A percentile compares a stretch with the other conserved stretches of the same genome.
These are phyloP conservation scores for Propsilocerus akamusi DNA, from an alignment of 1,140 invertebrate species.

Conservation along the genomic window DNA sequence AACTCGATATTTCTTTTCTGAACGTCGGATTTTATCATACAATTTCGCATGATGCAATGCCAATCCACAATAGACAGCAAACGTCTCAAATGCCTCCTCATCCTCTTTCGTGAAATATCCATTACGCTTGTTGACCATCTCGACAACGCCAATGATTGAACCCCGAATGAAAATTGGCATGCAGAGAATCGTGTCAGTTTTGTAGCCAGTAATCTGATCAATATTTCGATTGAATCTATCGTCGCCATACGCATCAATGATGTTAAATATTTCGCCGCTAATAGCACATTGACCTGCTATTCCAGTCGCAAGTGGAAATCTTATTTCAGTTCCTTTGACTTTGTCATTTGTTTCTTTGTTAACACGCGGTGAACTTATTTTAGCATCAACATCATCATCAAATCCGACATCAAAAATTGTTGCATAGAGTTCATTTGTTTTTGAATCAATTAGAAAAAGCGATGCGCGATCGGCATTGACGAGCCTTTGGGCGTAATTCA, in stretches of 20 bases:
- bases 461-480: slow-evolving; percentile 67
- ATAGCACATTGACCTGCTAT: slow-evolving; percentile 50
- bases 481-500: slow-evolving; percentile 61
- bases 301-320: slow-evolving; percentile 33
- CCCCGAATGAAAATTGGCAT: slow-evolving; percentile 70
- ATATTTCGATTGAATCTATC: slow-evolving; percentile 58
- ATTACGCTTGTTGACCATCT: slow-evolving; percentile 68
- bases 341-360: slow-evolving; percentile 6
- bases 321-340: slow-evolving; percentile 24
- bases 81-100: slow-evolving; percentile 65
- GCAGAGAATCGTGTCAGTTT: slow-evolving; percentile 57
- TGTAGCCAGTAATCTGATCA: slow-evolving; percentile 58
- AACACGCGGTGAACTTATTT: slow-evolving; percentile 9
- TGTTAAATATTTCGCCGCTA: slow-evolving; percentile 59
- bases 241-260: slow-evolving; percentile 61
- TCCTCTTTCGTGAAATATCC: slow-evolving; percentile 54
- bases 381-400: slow-evolving; percentile 11
- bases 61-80: slow-evolving; percentile 69
- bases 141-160: slow-evolving; percentile 61
- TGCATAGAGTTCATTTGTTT: slow-evolving; percentile 55
- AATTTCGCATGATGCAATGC: slow-evolving; percentile 70
- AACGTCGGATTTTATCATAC: slow-evolving; percentile 64
- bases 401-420: slow-evolving; percentile 59
- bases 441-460: slow-evolving; percentile 52
- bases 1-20: slow-evolving; percentile 68